These are phyloP conservation scores for Cygnus atratus DNA, from an alignment of 2,113 vertebrate species.

Conservation along the genomic window DNA sequence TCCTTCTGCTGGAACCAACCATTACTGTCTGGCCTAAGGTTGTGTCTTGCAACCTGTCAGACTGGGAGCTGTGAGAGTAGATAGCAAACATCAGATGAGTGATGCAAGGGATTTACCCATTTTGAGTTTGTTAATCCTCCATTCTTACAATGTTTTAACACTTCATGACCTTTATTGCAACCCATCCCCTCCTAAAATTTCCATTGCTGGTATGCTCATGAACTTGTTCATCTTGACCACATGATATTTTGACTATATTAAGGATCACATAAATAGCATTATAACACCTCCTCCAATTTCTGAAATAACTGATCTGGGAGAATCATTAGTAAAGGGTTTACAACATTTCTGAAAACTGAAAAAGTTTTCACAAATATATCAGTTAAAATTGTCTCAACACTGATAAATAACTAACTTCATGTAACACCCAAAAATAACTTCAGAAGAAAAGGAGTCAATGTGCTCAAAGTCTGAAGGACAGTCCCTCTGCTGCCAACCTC, in stretches of 20 bases:
- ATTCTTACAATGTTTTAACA: neutral
- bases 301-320: neutral
- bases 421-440: neutral
- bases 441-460: neutral
- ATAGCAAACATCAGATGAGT: neutral
- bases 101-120: neutral
- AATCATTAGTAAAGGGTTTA: neutral
- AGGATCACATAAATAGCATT: neutral
- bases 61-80: neutral
- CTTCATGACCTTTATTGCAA: neutral
- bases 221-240: neutral
- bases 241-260: neutral
- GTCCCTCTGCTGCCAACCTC: neutral
- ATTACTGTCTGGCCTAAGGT: neutral
- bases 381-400: neutral
- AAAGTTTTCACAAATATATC: neutral
- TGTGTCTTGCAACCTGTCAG: neutral
- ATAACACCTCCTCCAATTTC: neutral
- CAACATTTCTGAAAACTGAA: neutral
- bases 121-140: conserved; percentile 6
- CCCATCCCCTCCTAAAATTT: neutral
- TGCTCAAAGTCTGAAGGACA: neutral
- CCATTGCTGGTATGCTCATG: neutral
- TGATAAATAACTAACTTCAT: neutral
- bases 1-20: neutral